These are phyloP conservation scores for Hystrix cristata DNA, from an alignment of 2,113 vertebrate species.

Conservation along the genomic window DNA sequence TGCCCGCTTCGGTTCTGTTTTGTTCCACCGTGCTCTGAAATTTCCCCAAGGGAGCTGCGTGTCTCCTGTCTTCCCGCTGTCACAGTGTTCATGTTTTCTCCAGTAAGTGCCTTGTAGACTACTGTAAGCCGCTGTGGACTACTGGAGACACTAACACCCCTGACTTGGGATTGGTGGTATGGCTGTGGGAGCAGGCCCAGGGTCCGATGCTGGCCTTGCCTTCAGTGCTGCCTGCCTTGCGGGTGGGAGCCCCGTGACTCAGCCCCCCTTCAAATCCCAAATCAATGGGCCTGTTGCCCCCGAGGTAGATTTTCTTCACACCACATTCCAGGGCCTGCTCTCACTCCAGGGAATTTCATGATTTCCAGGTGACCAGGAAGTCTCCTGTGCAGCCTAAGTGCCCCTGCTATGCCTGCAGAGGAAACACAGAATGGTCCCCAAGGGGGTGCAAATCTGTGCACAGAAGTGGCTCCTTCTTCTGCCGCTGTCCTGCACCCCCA, in stretches of 20 bases:
- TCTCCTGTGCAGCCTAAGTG: not conserved
- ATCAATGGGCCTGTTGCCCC: rapidly evolving
- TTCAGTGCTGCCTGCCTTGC: rapidly evolving
- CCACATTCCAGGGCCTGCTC: not conserved
- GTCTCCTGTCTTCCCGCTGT: rapidly evolving
- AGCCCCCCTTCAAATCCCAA: not conserved
- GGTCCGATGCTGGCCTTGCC: rapidly evolving
- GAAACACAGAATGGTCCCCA: not conserved
- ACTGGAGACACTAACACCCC: not conserved
- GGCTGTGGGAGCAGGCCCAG: too few relatives aligned
- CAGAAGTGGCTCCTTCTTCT: too few relatives aligned
- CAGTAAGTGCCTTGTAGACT: not conserved
- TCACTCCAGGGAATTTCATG: too few relatives aligned
- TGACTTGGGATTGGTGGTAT: too few relatives aligned
- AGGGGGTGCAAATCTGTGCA: rapidly evolving
- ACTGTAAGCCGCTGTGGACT: not conserved
- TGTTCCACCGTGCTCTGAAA: rapidly evolving
- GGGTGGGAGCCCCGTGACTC: not conserved
- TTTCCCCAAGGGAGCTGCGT: not conserved
- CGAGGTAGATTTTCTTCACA: rapidly evolving
- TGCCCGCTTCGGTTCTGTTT: rapidly evolving
- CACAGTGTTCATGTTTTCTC: not conserved
- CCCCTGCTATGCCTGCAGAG: not conserved
- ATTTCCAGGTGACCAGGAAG: not conserved
- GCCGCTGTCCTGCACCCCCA: not conserved